phyloP scores from a whole-genome alignment of 35 echinoderm and acorn worm species.

The Patiria miniata region DNA sequence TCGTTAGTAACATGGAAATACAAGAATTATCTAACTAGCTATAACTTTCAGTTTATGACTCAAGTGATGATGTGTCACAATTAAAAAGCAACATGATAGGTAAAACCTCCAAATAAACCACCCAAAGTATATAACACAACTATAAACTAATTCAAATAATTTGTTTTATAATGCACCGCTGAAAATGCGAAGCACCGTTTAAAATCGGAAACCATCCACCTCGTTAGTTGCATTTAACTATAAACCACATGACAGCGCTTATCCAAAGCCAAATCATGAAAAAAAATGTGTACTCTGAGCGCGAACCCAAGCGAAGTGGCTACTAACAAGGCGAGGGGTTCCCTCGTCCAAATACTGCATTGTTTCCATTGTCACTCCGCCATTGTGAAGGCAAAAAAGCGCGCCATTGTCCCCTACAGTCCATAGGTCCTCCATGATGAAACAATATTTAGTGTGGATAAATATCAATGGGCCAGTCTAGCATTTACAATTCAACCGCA shows the following conservation, averaged over 20 bases:
- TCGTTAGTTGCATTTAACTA: background rate
- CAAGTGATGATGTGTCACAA: no score
- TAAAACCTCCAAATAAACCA: background rate
- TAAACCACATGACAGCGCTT: background rate
- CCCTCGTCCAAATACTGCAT: constrained; percentile 1
- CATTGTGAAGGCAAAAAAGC: background rate
- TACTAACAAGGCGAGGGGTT: constrained; percentile 18
- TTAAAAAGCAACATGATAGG: constrained; percentile 3
- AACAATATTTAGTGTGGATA: constrained; percentile 8
- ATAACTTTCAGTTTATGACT: background rate
- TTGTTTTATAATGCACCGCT: background rate
- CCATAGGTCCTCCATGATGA: constrained; percentile 8
- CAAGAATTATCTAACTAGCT: background rate
- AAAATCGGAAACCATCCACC: constrained; percentile 7
- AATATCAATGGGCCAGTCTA: background rate
- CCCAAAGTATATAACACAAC: constrained; percentile 1
- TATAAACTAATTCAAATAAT: background rate
- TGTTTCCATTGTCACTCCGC: constrained; percentile 16
- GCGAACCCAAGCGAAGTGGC: background rate
- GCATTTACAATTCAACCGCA: background rate
- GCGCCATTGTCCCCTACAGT: constrained; percentile 5
- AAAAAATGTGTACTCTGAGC: background rate
- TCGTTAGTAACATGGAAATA: constrained; percentile 13
- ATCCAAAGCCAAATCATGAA: no score
- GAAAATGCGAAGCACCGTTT: background rate